A percentile compares a stretch with the other conserved stretches of the same genome.
Evolutionary conservation across 2,113 vertebrate species (phyloP).

Genomic region (Psettodes erumei): DNA sequence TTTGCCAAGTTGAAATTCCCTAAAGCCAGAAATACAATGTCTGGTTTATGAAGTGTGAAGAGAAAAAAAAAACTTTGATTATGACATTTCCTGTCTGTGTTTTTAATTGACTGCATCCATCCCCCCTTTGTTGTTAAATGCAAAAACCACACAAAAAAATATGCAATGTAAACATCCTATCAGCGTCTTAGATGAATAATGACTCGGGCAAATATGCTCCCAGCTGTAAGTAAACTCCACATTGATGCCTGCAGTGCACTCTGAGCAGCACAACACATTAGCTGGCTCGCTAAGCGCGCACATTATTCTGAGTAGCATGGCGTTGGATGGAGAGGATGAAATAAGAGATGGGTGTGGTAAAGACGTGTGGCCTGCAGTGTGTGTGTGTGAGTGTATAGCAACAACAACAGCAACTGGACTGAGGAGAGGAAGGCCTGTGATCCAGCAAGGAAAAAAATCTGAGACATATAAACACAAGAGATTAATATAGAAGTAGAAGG

Average conservation of each 20-base stretch:
- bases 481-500: constrained; percentile 38
- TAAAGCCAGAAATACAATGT: not conserved
- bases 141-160: constrained; percentile 19
- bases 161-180: constrained; percentile 4
- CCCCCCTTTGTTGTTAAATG: not conserved
- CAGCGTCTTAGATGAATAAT: constrained; percentile 22
- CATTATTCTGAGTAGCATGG: constrained; percentile 51
- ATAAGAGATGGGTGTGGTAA: constrained; percentile 72
- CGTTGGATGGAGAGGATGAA: constrained; percentile 56
- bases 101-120: constrained; percentile 22
- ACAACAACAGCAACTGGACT: constrained; percentile 42
- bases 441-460: constrained; percentile 42
- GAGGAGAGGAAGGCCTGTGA: constrained; percentile 26
- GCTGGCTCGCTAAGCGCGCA: constrained; percentile 1
- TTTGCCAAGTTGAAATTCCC: constrained; percentile 11
- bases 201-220: not conserved
- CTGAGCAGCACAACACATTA: constrained; percentile 38
- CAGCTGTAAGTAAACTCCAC: constrained; percentile 26
- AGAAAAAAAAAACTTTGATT: not conserved
- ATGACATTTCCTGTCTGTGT: not conserved
- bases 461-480: constrained; percentile 48
- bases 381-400: constrained; percentile 33
- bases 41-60: constrained; percentile 11
- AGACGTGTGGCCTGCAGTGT: constrained; percentile 44
- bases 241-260: constrained; percentile 21